Percentiles rank a stretch among this genome's conserved stretches.
These are phyloP conservation scores for Zingel zingel DNA, from an alignment of 2,113 vertebrate genomes.

Conservation along the genomic window DNA sequence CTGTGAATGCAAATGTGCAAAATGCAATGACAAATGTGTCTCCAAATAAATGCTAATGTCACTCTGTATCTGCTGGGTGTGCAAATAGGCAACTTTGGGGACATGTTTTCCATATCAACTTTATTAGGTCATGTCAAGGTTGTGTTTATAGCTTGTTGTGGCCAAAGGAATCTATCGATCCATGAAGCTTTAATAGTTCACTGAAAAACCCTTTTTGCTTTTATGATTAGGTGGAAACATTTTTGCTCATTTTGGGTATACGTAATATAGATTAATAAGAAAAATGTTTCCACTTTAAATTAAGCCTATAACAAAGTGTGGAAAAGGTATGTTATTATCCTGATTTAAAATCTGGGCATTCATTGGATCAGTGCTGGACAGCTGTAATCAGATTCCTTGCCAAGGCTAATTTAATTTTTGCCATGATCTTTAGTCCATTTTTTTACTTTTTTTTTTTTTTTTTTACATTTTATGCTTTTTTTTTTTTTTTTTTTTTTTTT, in stretches of 20 bases:
- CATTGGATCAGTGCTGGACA: neutral
- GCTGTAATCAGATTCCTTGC: constrained; percentile 10
- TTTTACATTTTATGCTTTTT: neutral
- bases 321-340: neutral
- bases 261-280: no score
- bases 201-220: neutral
- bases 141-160: neutral
- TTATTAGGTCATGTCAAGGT: neutral
- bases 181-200: neutral
- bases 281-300: no score
- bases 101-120: neutral
- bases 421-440: neutral
- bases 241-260: neutral
- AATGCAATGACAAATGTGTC: no score
- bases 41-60: no score
- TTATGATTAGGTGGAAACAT: no score
- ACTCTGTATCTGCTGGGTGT: neutral
- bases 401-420: neutral
- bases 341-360: neutral
- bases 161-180: no score
- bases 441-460: no score
- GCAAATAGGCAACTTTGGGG: no score
- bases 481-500: neutral
- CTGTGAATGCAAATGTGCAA: no score
- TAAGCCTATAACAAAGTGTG: neutral